These are phyloP conservation scores for Arctocebus calabarensis DNA, from an alignment of 2,797 vertebrate genomes.

Conservation along the genomic window DNA sequence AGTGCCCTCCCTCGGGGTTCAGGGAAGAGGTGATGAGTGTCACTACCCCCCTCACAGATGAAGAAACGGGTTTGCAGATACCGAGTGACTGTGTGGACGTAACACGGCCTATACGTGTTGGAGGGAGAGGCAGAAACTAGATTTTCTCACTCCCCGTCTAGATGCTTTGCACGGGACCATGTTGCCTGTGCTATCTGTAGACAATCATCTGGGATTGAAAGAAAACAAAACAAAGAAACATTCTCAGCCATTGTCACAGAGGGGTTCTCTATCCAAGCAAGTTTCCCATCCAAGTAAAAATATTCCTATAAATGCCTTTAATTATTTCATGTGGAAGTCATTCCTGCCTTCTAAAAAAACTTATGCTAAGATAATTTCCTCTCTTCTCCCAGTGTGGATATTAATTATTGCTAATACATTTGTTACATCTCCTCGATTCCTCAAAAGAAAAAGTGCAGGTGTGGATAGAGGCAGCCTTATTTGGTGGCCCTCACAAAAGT, in stretches of 20 bases:
- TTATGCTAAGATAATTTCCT: background rate
- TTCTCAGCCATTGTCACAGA: background rate
- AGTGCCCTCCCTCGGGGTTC: background rate
- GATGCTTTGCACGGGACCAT: background rate
- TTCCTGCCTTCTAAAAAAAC: background rate
- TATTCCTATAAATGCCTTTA: background rate
- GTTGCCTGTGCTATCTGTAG: background rate
- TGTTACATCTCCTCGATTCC: background rate
- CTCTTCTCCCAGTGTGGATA: background rate
- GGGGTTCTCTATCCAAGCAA: background rate
- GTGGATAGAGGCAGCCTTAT: background rate
- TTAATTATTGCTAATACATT: background rate
- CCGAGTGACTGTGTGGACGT: background rate
- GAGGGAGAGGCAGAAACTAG: background rate
- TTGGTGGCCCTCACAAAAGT: background rate
- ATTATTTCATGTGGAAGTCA: background rate
- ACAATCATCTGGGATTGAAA: background rate
- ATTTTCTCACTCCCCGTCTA: conserved; percentile 9
- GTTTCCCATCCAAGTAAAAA: background rate
- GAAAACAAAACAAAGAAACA: background rate
- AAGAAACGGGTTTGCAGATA: too few relatives aligned
- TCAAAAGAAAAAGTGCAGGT: conserved; percentile 17
- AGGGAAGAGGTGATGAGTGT: background rate
- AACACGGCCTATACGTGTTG: background rate
- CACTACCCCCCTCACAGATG: too few relatives aligned